Evolutionary conservation across 2,113 vertebrate species (phyloP), one percentile per base, ranked within the genome.

Genomic region (Pteropus alecto): DNA sequence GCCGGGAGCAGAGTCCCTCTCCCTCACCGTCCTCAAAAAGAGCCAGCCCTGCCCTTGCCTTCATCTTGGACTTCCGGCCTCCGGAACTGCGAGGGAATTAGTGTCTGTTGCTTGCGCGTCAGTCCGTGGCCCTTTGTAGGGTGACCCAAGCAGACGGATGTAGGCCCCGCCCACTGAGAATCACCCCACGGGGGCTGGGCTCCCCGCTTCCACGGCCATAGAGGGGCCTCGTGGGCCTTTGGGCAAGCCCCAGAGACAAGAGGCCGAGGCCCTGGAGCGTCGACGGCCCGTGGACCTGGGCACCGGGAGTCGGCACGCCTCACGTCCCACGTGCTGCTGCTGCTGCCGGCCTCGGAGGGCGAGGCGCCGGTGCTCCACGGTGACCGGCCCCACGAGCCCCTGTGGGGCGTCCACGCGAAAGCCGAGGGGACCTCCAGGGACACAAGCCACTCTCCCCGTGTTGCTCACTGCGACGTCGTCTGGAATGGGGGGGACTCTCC

Each of bases 201-300:
- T 18, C 0, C 0, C 33, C 35, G 10, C 0, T 3, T 56, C 30
- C 9, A 3, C 13, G 1, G 48, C 4, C 28, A 10, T 22, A 0
- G 12, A 1, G 7, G 1, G 56, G 15, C 3, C 41, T 21, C 22
- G 1, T 19, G 26, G 33, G 16, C 11, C 4, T 5, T 0, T 43
- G 28, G 78, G 21, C 41, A 1, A 4, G 15, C 51, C n/a, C 71
- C n/a, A 38, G 6, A 26, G 33, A 1, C 0, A 0, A 43, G 43
- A 6, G 0, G 5, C 6, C 38, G 0, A 11, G 22, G 9, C 30
- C 43, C 38, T 0, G 6, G 33, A 30, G 12, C 11, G 1, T 2
- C 3, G 1, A 9, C 0, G 51, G 41, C 41, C 7, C 7, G 41
- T 7, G 41, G 41, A 43, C 54, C 54, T 56, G 54, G 54, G 54